Conservation (phyloP, 2,797 vertebrate genomes). For the Mycteria americana region DNA sequence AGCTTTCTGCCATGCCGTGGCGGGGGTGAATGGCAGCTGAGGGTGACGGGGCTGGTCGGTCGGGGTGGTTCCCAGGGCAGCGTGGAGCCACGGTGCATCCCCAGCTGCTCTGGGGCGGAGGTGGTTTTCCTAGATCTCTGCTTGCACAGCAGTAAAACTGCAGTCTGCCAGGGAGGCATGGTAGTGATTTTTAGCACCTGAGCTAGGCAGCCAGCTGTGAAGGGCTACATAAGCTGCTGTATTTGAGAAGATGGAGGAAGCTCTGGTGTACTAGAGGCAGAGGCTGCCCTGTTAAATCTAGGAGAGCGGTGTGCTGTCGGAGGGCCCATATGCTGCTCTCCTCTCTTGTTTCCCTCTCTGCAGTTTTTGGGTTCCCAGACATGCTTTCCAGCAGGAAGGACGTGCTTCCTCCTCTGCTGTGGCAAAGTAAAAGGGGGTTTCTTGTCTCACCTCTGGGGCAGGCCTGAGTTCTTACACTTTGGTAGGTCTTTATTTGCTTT, state of each 20-base stretch:
- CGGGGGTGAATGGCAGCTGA: not conserved
- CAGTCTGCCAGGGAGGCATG: not conserved
- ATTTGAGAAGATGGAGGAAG: not conserved
- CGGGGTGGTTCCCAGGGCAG: not conserved
- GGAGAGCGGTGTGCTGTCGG: not conserved
- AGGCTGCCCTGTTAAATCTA: not conserved
- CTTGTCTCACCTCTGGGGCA: not conserved
- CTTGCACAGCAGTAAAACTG: not conserved
- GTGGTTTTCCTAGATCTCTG: not conserved
- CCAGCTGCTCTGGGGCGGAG: not conserved
- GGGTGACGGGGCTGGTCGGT: not conserved
- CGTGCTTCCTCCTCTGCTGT: not conserved
- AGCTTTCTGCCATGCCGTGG: not conserved
- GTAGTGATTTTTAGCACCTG: not conserved
- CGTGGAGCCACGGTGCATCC: not conserved
- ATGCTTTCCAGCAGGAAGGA: not conserved
- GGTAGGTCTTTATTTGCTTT: not conserved
- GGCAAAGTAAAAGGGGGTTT: not conserved
- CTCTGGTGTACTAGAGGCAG: not conserved
- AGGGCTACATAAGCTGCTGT: not conserved
- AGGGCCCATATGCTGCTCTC: not conserved
- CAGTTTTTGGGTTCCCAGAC: not conserved
- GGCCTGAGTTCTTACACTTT: not conserved
- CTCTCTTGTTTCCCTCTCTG: not conserved
- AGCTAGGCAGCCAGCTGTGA: not conserved